Percentiles rank a stretch among this genome's conserved stretches.
phyloP scores from a whole-genome alignment of 2,888 invertebrate genomes.

The Chrysotoxum bicinctum region DNA sequence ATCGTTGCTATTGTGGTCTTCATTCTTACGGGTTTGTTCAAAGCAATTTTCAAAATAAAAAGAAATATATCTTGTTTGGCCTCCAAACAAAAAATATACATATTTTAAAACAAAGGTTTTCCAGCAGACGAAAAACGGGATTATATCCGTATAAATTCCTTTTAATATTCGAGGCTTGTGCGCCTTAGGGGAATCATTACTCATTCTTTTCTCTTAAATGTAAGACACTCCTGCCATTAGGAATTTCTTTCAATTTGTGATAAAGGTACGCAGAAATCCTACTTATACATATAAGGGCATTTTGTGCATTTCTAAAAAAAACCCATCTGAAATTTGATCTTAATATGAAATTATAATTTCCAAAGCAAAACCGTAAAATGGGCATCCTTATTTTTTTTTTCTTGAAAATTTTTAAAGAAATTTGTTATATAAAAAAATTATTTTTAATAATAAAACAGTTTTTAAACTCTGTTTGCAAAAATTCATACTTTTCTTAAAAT shows the following conservation, averaged over 20 bases:
- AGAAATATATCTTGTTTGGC: neutral
- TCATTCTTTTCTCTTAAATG: conserved; percentile 20
- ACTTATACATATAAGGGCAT: neutral
- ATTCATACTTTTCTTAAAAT: too few species aligned
- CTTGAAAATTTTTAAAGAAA: too few species aligned
- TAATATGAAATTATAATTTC: neutral
- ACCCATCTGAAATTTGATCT: neutral
- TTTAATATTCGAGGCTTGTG: conserved; percentile 7
- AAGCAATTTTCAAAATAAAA: neutral
- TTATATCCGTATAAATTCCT: conserved; percentile 14
- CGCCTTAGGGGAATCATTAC: neutral
- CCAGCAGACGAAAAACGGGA: neutral
- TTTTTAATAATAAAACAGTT: too few species aligned
- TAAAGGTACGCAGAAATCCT: neutral
- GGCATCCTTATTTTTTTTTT: too few species aligned
- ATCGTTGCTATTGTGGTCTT: neutral
- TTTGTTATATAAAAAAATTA: too few species aligned
- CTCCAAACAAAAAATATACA: neutral
- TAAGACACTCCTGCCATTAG: conserved; percentile 10
- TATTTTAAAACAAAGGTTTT: conserved; percentile 1
- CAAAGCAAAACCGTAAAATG: neutral
- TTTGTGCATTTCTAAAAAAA: neutral
- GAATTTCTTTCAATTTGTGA: conserved; percentile 7
- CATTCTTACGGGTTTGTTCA: neutral
- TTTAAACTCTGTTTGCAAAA: too few species aligned